Conservation (phyloP, 2,888 invertebrate species). For the Diogma glabrata region DNA sequence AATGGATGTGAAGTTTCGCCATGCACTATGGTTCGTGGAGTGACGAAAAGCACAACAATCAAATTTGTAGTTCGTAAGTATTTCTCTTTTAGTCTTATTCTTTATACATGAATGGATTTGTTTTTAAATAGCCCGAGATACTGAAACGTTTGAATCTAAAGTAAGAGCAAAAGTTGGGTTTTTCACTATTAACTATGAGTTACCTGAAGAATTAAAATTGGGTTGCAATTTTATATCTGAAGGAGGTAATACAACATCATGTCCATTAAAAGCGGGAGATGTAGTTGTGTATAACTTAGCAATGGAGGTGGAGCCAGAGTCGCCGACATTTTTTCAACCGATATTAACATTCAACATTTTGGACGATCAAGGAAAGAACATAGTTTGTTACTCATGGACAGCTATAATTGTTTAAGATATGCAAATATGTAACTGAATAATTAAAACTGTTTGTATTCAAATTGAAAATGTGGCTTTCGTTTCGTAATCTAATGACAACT, state of each 20-base stretch:
- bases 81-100: neutral
- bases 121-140: neutral
- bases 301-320: slow-evolving; percentile 1
- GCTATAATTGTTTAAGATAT: neutral
- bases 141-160: neutral
- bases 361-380: neutral
- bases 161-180: neutral
- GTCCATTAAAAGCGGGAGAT: neutral
- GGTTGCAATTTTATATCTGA: neutral
- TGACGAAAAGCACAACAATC: neutral
- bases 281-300: neutral
- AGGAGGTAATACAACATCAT: neutral
- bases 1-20: neutral
- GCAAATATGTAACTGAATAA: too few relatives aligned
- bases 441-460: too few relatives aligned
- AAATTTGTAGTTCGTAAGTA: slow-evolving; percentile 1
- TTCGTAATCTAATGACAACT: too few relatives aligned
- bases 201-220: neutral
- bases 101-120: neutral
- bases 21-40: neutral
- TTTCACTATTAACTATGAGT: neutral
- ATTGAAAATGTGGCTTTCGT: too few relatives aligned
- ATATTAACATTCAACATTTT: neutral
- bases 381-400: neutral
- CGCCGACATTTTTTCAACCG: neutral